Percentiles rank a stretch among this genome's conserved stretches.
Conservation (phyloP, 2,113 vertebrate genomes). For the Equus przewalskii region DNA sequence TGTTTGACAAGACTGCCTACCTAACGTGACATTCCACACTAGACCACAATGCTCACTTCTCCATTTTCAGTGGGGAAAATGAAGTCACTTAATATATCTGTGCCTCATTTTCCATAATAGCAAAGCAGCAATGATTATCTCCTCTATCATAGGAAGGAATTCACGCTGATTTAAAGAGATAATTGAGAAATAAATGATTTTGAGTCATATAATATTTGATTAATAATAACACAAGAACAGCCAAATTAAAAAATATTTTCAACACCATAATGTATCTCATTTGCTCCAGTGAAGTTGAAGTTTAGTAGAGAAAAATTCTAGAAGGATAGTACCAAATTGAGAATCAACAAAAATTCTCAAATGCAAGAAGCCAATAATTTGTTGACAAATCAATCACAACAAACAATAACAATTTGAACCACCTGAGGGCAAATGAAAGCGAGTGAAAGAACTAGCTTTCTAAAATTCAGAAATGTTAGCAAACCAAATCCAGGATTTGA, state of each 20-base stretch:
- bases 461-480: conserved; percentile 17
- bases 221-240: conserved; percentile 13
- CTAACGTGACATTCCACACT: background rate
- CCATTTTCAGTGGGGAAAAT: background rate
- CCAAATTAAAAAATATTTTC: conserved; percentile 63
- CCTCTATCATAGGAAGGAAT: background rate
- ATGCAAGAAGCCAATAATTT: background rate
- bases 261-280: conserved; percentile 50
- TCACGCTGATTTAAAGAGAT: conserved; percentile 41
- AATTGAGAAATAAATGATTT: conserved; percentile 53
- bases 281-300: conserved; percentile 11
- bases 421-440: background rate
- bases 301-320: conserved; percentile 20
- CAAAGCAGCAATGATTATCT: background rate
- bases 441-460: background rate
- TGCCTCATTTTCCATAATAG: conserved; percentile 8
- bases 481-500: background rate
- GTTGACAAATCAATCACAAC: background rate
- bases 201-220: conserved; percentile 38
- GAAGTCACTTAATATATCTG: background rate
- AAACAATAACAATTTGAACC: background rate
- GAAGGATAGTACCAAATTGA: background rate
- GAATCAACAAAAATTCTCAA: conserved; percentile 6
- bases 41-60: background rate
- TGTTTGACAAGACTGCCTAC: background rate